phyloP scores from a whole-genome alignment of 2,113 vertebrate species.

The Globicephala melas region DNA sequence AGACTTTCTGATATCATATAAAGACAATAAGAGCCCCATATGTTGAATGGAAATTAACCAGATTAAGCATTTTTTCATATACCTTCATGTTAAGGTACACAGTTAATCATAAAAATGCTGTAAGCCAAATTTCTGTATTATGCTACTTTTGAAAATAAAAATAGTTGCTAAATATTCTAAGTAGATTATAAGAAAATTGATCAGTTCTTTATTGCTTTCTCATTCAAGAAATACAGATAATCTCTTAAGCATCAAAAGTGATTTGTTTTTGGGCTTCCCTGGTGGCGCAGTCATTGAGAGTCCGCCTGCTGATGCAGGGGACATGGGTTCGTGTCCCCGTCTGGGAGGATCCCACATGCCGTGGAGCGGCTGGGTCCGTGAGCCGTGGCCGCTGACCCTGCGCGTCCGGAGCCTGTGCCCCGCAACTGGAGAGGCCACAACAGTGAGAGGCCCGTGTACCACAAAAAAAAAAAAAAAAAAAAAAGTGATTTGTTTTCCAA shows the following conservation, averaged over 20 bases:
- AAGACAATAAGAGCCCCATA: background rate
- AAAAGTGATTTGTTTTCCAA: background rate
- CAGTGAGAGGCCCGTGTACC: too few relatives aligned
- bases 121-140: background rate
- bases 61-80: background rate
- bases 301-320: too few relatives aligned
- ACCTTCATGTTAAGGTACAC: background rate
- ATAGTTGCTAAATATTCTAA: background rate
- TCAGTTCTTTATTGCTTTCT: background rate
- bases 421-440: too few relatives aligned
- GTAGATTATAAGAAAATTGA: background rate
- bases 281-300: too few relatives aligned
- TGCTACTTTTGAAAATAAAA: background rate
- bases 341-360: too few relatives aligned
- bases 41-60: background rate
- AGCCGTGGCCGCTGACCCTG: too few relatives aligned
- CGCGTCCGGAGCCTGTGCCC: too few relatives aligned
- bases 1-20: background rate
- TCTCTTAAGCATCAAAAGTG: background rate
- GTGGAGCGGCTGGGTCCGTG: too few relatives aligned
- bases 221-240: background rate
- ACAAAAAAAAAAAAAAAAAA: too few relatives aligned
- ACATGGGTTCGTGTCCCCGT: too few relatives aligned
- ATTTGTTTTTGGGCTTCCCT: background rate
- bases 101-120: background rate